These are phyloP conservation scores for Lepidochrysops patricia DNA, from an alignment of 2,888 invertebrate genomes.

Conservation along the genomic window DNA sequence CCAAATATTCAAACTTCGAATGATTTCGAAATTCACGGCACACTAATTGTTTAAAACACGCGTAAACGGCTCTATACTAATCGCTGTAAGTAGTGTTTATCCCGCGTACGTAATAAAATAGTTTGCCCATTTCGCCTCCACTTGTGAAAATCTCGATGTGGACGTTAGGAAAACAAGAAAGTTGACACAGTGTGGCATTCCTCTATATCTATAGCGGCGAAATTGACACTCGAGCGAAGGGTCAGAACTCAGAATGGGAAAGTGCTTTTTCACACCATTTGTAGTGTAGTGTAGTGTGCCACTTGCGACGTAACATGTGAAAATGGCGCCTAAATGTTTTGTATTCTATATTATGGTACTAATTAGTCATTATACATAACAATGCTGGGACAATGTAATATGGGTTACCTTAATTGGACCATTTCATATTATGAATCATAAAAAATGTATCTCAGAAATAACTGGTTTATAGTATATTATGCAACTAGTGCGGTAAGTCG, in stretches of 20 bases:
- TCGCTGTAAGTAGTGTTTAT: too few relatives aligned
- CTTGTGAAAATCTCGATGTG: neutral
- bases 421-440: neutral
- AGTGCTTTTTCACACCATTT: constrained; percentile 20
- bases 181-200: neutral
- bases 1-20: too few relatives aligned
- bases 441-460: too few relatives aligned
- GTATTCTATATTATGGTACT: neutral
- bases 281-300: constrained; percentile 18
- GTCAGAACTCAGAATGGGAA: constrained; percentile 17
- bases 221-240: constrained; percentile 15
- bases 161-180: constrained; percentile 3
- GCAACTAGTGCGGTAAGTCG: too few relatives aligned
- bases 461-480: too few relatives aligned
- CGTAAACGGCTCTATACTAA: too few relatives aligned
- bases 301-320: constrained; percentile 10
- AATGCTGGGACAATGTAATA: neutral
- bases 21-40: too few relatives aligned
- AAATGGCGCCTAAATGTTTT: neutral
- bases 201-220: neutral
- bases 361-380: too few relatives aligned
- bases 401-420: neutral
- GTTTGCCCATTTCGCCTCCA: neutral
- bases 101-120: too few relatives aligned
- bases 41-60: too few relatives aligned